Percentiles rank a stretch among this genome's conserved stretches.
Evolutionary conservation across 2,113 vertebrate genomes (phyloP).

Genomic region (Leiothrix lutea): DNA sequence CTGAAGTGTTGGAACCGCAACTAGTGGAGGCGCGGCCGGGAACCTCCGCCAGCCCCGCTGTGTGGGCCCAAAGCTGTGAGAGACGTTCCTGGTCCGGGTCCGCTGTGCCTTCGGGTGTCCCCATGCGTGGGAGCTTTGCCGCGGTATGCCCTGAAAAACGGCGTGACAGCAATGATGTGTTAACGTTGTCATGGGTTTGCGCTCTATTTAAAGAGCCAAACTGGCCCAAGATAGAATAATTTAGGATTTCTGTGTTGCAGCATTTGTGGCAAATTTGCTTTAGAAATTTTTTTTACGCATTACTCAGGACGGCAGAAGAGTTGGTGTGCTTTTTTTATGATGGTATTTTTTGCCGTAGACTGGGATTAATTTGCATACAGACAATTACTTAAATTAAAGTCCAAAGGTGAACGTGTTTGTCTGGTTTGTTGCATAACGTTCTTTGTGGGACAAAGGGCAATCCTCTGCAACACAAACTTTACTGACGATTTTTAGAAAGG

Average conservation of each 20-base stretch:
- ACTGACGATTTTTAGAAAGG: neutral
- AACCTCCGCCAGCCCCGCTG: accelerated
- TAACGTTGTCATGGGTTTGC: accelerated
- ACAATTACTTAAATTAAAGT: neutral
- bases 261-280: neutral
- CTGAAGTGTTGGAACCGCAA: accelerated
- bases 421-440: neutral
- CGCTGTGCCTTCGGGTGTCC: accelerated
- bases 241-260: neutral
- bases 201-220: neutral
- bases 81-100: accelerated
- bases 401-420: neutral
- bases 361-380: neutral
- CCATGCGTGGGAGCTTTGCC: too few species aligned
- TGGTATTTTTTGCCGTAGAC: neutral
- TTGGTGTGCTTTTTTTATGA: accelerated
- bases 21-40: neutral
- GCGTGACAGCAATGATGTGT: accelerated
- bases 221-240: accelerated
- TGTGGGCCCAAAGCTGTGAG: accelerated
- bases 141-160: accelerated
- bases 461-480: neutral
- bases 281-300: accelerated
- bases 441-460: neutral
- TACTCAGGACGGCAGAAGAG: accelerated